These are phyloP conservation scores for Cerastoderma edule DNA, from an alignment of 2,888 invertebrate species.

Conservation along the genomic window DNA sequence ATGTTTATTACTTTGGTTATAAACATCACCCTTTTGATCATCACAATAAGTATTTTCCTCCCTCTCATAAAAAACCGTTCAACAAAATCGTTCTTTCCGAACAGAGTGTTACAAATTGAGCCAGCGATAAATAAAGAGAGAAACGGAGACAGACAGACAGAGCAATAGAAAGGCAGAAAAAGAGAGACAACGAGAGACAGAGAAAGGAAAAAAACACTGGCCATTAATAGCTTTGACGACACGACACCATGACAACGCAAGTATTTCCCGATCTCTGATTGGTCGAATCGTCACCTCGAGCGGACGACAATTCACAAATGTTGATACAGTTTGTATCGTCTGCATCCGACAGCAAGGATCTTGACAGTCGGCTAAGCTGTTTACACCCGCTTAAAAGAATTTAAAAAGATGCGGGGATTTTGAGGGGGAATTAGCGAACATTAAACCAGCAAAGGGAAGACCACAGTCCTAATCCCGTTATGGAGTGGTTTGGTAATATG, in stretches of 20 bases:
- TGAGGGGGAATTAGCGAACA: conserved; percentile 35
- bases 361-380: conserved; percentile 45
- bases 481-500: conserved; percentile 9
- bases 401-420: conserved; percentile 51
- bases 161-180: no score
- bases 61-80: no score
- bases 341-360: conserved; percentile 51
- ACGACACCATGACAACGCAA: conserved; percentile 38
- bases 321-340: conserved; percentile 58
- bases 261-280: conserved; percentile 47
- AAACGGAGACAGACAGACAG: no score
- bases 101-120: no score
- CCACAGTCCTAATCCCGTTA: conserved; percentile 9
- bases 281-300: conserved; percentile 56
- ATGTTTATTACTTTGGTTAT: no score
- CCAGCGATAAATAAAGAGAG: no score
- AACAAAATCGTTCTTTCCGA: no score
- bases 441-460: conserved; percentile 1
- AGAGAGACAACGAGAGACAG: no score
- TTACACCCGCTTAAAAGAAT: conserved; percentile 47
- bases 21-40: no score
- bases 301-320: conserved; percentile 59
- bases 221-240: conserved; percentile 55
- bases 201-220: no score
- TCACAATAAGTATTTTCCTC: no score